Conservation (phyloP, 1,140 invertebrate species). For the Tetranychus cinnabarinus region DNA sequence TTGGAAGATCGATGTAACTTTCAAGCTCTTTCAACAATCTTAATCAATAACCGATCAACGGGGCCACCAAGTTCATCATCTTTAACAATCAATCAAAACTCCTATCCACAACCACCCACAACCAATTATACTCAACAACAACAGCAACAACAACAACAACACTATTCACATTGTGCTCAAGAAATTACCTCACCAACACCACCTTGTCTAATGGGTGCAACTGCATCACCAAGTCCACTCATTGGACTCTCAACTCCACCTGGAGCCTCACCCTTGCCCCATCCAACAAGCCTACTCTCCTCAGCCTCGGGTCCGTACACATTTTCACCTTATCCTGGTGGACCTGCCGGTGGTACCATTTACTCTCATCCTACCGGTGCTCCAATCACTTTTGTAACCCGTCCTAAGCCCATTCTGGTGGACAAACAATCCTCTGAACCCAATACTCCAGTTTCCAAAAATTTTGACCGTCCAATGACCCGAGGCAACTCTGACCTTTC, state of each 20-base stretch:
- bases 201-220: constrained; percentile 11
- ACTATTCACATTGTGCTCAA: neutral
- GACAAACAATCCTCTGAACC: constrained; percentile 54
- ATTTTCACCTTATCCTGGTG: neutral
- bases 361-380: neutral
- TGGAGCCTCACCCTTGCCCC: neutral
- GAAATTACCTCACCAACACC: constrained; percentile 9
- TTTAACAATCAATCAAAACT: neutral
- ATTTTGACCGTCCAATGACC: constrained; percentile 36
- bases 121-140: no score
- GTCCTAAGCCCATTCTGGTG: constrained; percentile 34
- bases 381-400: constrained; percentile 1
- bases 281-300: constrained; percentile 5
- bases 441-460: constrained; percentile 36
- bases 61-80: neutral
- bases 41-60: neutral
- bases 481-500: constrained; percentile 52
- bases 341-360: constrained; percentile 1
- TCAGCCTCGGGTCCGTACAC: constrained; percentile 8
- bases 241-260: neutral
- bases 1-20: constrained; percentile 49
- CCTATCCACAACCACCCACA: neutral
- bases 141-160: neutral
- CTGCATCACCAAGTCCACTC: constrained; percentile 11
- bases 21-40: neutral